phyloP scores from a whole-genome alignment of 2,888 invertebrate genomes.

The Xestia sexstrigata region DNA sequence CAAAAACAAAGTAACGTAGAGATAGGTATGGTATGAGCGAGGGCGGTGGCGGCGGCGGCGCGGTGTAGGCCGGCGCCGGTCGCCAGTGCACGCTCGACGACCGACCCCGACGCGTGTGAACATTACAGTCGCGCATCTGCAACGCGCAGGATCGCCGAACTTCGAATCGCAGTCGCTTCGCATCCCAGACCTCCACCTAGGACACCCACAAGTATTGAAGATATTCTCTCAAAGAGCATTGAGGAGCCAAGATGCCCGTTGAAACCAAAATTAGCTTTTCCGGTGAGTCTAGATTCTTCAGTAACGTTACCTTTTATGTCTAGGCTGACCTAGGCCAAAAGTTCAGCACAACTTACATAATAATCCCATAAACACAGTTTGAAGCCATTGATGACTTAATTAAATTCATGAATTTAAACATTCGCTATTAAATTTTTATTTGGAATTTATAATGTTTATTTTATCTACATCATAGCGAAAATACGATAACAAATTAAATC shows the following conservation, averaged over 20 bases:
- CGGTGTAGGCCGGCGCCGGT: constrained; percentile 68
- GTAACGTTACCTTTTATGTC: constrained; percentile 40
- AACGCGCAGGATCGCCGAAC: constrained; percentile 73
- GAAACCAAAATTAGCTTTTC: constrained; percentile 89
- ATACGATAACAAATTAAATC: constrained; percentile 33
- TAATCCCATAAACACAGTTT: constrained; percentile 29
- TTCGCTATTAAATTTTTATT: constrained; percentile 25
- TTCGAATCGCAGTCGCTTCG: constrained; percentile 58
- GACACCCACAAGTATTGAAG: constrained; percentile 49
- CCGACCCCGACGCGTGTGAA: constrained; percentile 81
- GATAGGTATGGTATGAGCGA: constrained; percentile 75
- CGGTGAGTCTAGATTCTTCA: constrained; percentile 80
- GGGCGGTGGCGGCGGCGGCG: constrained; percentile 75
- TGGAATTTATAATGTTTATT: constrained; percentile 1
- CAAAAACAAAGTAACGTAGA: constrained; percentile 73
- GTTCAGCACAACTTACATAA: constrained; percentile 45
- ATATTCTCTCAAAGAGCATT: constrained; percentile 45
- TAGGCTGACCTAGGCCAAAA: constrained; percentile 41
- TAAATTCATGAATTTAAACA: not conserved
- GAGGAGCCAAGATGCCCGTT: constrained; percentile 82
- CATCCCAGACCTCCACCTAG: constrained; percentile 51
- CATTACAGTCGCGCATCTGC: constrained; percentile 74
- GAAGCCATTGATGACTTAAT: constrained; percentile 17
- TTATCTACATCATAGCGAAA: constrained; percentile 16
- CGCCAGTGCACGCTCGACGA: constrained; percentile 84